phyloP scores from a whole-genome alignment of 2,113 vertebrate species.

The Tinamus guttatus region DNA sequence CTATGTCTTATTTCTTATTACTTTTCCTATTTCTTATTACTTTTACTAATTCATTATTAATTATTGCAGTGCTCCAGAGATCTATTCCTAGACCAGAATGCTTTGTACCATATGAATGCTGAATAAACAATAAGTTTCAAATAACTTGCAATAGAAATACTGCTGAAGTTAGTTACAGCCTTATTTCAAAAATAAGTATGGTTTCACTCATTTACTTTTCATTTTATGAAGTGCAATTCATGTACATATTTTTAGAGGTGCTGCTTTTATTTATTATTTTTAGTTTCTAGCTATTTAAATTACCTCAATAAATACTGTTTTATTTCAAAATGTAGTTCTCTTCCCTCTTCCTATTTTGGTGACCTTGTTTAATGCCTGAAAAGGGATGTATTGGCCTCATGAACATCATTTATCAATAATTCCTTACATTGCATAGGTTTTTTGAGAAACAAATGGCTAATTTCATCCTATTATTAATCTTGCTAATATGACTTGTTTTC shows the following conservation, averaged over 20 bases:
- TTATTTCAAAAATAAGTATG: neutral
- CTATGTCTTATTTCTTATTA: neutral
- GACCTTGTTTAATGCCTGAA: neutral
- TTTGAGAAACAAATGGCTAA: neutral
- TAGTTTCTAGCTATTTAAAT: neutral
- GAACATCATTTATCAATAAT: neutral
- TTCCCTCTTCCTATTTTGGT: neutral
- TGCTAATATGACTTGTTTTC: neutral
- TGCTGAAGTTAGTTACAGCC: neutral
- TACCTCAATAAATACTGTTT: neutral
- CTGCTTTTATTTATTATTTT: neutral
- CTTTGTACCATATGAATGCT: neutral
- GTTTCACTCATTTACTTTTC: neutral
- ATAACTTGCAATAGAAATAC: neutral
- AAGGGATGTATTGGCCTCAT: neutral
- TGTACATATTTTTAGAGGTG: neutral
- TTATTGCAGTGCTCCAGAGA: neutral
- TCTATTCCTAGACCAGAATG: neutral
- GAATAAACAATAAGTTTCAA: neutral
- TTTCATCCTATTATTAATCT: neutral
- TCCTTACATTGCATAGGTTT: neutral
- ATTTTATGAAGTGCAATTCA: neutral
- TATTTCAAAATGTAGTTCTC: neutral
- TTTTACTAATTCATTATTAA: constrained; percentile 30
- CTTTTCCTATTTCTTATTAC: neutral